These are phyloP conservation scores for Pristiophorus japonicus DNA, from an alignment of 2,113 vertebrate species.

Conservation along the genomic window DNA sequence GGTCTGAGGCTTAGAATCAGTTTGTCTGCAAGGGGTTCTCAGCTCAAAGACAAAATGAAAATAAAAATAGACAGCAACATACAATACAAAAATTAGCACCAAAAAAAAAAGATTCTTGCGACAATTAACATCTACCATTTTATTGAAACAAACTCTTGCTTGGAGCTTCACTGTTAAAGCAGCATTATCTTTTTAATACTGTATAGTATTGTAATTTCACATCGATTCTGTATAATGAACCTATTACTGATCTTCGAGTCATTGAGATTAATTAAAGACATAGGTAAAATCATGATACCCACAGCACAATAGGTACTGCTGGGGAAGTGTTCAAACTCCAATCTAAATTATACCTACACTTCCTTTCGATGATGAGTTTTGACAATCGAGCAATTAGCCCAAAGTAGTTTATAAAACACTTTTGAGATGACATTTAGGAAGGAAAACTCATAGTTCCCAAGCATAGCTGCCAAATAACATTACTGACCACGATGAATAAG, in stretches of 20 bases:
- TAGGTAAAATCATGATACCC: neutral
- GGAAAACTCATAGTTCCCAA: neutral
- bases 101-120: neutral
- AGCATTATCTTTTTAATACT: neutral
- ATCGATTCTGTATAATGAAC: neutral
- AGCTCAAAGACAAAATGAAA: neutral
- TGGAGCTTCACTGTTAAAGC: neutral
- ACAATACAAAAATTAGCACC: neutral
- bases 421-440: neutral
- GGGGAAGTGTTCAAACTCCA: neutral
- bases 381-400: neutral
- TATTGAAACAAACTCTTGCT: neutral
- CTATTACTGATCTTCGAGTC: neutral
- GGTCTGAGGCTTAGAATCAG: neutral
- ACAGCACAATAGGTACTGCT: neutral
- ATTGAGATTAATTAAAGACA: neutral
- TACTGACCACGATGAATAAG: neutral
- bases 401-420: neutral
- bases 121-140: neutral
- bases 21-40: neutral
- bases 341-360: conserved; percentile 7
- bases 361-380: neutral
- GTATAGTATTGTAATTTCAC: neutral
- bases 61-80: too few species aligned
- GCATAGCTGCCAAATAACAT: neutral